A percentile compares a stretch with the other conserved stretches of the same genome.
phyloP scores from a whole-genome alignment of 1,140 invertebrate species.

The Nasonia longicornis region DNA sequence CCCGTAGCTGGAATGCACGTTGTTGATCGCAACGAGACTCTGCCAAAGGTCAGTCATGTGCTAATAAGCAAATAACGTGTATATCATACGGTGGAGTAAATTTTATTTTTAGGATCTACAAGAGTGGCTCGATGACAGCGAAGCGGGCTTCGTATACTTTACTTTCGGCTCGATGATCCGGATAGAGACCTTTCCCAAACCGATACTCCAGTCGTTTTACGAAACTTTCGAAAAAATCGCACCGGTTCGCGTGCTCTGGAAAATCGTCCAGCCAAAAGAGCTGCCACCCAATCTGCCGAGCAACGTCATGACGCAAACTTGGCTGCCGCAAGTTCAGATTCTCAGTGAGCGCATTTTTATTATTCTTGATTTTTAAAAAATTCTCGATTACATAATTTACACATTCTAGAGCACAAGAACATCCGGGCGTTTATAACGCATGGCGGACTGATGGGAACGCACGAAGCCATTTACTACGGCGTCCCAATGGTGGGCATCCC shows the following conservation, averaged over 20 bases:
- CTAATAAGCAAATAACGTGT: no score
- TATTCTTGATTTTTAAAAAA: no score
- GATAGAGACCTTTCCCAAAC: slow-evolving; percentile 70
- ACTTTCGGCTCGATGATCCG: slow-evolving; percentile 80
- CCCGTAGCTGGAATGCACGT: slow-evolving; percentile 6
- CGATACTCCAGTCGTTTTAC: slow-evolving; percentile 51
- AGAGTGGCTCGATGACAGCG: slow-evolving; percentile 75
- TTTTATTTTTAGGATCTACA: slow-evolving; percentile 71
- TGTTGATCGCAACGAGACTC: slow-evolving; percentile 19
- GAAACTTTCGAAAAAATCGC: slow-evolving; percentile 55
- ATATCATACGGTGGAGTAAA: no score
- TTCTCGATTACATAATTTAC: background rate
- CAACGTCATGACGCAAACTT: slow-evolving; percentile 74
- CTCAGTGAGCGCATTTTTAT: slow-evolving; percentile 48
- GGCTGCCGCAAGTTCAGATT: slow-evolving; percentile 75
- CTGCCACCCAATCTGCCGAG: slow-evolving; percentile 66
- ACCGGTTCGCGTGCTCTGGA: slow-evolving; percentile 56
- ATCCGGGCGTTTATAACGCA: slow-evolving; percentile 78
- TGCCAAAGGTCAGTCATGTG: slow-evolving; percentile 38
- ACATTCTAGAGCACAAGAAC: slow-evolving; percentile 75
- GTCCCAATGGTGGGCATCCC: slow-evolving; percentile 80
- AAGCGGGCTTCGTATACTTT: slow-evolving; percentile 78
- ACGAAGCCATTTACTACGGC: slow-evolving; percentile 78
- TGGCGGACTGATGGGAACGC: slow-evolving; percentile 76
- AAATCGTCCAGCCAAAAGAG: slow-evolving; percentile 55